These are phyloP conservation scores for Orestias chungarensis DNA, from an alignment of 2,797 vertebrate species.

Conservation along the genomic window DNA sequence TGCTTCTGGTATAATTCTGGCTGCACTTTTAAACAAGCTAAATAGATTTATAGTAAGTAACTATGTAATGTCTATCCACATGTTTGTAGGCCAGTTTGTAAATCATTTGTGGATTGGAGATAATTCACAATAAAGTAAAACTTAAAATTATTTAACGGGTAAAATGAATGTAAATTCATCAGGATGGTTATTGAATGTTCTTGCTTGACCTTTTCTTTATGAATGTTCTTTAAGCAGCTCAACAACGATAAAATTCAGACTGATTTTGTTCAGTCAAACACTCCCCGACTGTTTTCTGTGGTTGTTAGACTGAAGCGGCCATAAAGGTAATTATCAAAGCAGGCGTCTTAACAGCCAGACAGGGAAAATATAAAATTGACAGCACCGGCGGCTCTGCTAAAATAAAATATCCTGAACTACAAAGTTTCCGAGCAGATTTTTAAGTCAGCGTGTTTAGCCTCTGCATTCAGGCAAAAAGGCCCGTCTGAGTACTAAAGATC, in stretches of 20 bases:
- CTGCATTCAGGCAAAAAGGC: slow-evolving; percentile 12
- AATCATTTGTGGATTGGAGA: neutral
- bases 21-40: neutral
- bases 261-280: slow-evolving; percentile 49
- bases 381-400: slow-evolving; percentile 43
- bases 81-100: neutral
- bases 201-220: neutral
- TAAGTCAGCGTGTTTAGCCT: neutral
- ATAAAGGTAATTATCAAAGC: slow-evolving; percentile 57
- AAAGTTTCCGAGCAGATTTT: slow-evolving; percentile 8
- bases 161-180: neutral
- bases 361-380: slow-evolving; percentile 54
- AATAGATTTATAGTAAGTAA: neutral
- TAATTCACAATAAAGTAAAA: neutral
- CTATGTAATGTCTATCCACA: neutral
- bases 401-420: slow-evolving; percentile 43
- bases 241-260: slow-evolving; percentile 48
- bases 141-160: neutral
- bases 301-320: slow-evolving; percentile 45
- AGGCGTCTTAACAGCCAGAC: slow-evolving; percentile 53
- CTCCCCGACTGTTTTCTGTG: too few species aligned
- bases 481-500: slow-evolving; percentile 1
- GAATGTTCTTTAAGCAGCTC: slow-evolving; percentile 25
- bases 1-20: neutral
- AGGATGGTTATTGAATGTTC: neutral